Percentiles rank a stretch among this genome's conserved stretches.
Evolutionary conservation across 2,113 vertebrate genomes (phyloP).

Genomic region (Lophius piscatorius): DNA sequence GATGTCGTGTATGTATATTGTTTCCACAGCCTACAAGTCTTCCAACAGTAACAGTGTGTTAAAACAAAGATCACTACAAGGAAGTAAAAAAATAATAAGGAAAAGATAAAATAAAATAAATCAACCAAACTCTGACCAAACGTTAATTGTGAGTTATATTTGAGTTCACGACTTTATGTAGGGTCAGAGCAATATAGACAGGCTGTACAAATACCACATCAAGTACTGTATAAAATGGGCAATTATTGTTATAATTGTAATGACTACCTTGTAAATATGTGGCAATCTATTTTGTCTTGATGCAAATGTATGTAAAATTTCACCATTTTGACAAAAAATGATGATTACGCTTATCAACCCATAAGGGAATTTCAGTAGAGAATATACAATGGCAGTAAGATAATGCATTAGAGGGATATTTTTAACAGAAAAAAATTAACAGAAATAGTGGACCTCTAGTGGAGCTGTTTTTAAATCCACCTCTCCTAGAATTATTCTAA

Average conservation of each 20-base stretch:
- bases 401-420: background rate
- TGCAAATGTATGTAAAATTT: slow-evolving; percentile 1
- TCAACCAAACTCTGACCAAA: slow-evolving; percentile 31
- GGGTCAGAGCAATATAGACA: too few species aligned
- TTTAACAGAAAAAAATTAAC: too few species aligned
- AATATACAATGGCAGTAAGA: background rate
- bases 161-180: background rate
- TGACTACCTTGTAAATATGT: slow-evolving; percentile 4
- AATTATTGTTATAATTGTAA: background rate
- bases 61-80: slow-evolving; percentile 10
- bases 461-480: too few species aligned
- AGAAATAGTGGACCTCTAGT: too few species aligned
- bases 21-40: slow-evolving; percentile 39
- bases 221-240: background rate
- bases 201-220: slow-evolving; percentile 2
- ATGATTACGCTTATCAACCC: background rate
- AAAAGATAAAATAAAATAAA: slow-evolving; percentile 50
- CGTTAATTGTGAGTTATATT: slow-evolving; percentile 36
- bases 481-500: too few species aligned
- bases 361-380: background rate
- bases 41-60: too few species aligned
- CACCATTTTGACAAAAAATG: slow-evolving; percentile 7
- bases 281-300: background rate
- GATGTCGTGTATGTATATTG: slow-evolving; percentile 13
- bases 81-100: slow-evolving; percentile 40